Evolutionary conservation across 2,113 vertebrate species (phyloP), one percentile per base, ranked within the genome.

Genomic region (Orthonyx spaldingii): DNA sequence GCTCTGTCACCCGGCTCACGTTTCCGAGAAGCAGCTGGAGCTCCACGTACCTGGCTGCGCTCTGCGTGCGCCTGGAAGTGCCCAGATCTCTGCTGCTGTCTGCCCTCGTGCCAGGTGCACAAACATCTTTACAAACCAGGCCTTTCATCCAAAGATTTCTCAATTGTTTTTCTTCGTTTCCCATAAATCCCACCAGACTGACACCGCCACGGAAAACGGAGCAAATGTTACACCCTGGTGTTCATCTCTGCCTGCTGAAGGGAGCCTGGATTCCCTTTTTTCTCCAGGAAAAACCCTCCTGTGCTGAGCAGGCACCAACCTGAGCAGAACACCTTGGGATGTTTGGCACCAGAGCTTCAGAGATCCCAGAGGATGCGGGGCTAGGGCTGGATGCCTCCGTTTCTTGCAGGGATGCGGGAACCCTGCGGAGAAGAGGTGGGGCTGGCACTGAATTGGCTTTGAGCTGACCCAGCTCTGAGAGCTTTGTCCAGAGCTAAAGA

Each of bases 261-360:
- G 82, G 75, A 90, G 75, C 41, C 77, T 44, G 70, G 65, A 65
- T 60, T 79, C 8, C 8, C n/a, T 4, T 33, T 64, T 30, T 35
- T 19, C 69, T 76, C 57, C 95, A 91, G 87, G 87, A 90, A 90
- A 96, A 93, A 75, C 57, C 46, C 79, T 89, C 5, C 76, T 39
- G 68, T 20, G 46, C 50, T 47, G 85, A 87, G 90, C 95, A 90
- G 96, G 85, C 88, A 92, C 61, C 70, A 82, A 69, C 70, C 78
- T 95, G 92, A 96, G 85, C 85, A 77, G 86, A 53, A 47, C 64
- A 42, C 4, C 4, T 69, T 30, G 57, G 86, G 88, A 22, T 77
- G 59, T 80, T 79, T 72, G 70, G 61, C 78, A 93, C 18, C 57
- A 30, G 37, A 3, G 21, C 64, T 76, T 53, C 71, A 49, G 49